Evolutionary conservation across 1,140 invertebrate species (phyloP), one percentile per base, ranked within the genome.

Genomic region (Plutomurus gul): DNA sequence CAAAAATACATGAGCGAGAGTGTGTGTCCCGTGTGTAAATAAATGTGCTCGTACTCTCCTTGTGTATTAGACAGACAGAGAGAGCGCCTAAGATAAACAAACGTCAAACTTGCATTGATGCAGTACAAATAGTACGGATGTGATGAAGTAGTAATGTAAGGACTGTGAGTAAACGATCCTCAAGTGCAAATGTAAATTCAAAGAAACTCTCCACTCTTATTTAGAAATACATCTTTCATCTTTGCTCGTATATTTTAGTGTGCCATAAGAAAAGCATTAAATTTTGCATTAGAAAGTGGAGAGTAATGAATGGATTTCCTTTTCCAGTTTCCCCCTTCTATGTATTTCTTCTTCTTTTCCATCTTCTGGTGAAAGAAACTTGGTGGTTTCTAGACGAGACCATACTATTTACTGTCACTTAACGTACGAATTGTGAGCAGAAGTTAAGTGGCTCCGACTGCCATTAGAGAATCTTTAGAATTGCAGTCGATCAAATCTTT

Each of bases 401-500:
- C n/a, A n/a, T n/a, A n/a, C n/a, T n/a, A n/a, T n/a, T n/a, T n/a
- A n/a, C n/a, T 65, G 56, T 65, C 16, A 36, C 56, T 65, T 65
- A 65, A 65, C 51, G 7, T 65, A 27, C 27, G 3, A 7, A 36
- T 30, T 65, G 18, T 30, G n/a, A 65, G 7, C 56, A 1, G 16
- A 65, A 65, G 51, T 30, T 25, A 65, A 65, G 56, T 65, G 56
- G 30, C n/a, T n/a, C n/a, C n/a, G n/a, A n/a, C n/a, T n/a, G 27
- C 56, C 36, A 36, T 65, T 65, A 65, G 13, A 33, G 27, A n/a
- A 33, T 65, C 56, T 30, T n/a, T n/a, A n/a, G n/a, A n/a, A n/a
- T n/a, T n/a, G n/a, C n/a, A n/a, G n/a, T 65, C 56, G n/a, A 65
- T 65, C 30, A 65, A 65, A 65, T 65, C 56, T 30, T n/a, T 65